Evolutionary conservation across 2,888 invertebrate species (phyloP).

Genomic region (Crioceris asparagi): DNA sequence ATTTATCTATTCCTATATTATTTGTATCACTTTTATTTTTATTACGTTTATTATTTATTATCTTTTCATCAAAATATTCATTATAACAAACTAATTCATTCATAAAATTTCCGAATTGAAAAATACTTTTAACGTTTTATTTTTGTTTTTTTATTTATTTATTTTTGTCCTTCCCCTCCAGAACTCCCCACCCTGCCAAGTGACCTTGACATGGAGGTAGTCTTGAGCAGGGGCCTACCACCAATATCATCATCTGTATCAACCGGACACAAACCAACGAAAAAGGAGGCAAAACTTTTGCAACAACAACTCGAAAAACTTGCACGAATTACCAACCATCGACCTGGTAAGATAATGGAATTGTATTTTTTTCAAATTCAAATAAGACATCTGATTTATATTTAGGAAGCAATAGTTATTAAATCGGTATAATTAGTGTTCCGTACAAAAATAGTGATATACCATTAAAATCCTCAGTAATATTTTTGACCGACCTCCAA

Average conservation of each 20-base stretch:
- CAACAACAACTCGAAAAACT: constrained; percentile 64
- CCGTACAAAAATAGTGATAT: no score
- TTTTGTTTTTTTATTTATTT: constrained; percentile 23
- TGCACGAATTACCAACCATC: constrained; percentile 71
- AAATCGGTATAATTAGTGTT: no score
- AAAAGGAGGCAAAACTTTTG: constrained; percentile 58
- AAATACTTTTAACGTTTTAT: constrained; percentile 17
- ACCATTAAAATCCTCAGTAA: no score
- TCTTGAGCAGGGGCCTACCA: constrained; percentile 42
- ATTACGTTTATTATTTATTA: not conserved
- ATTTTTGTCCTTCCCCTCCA: constrained; percentile 30
- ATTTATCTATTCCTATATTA: constrained; percentile 2
- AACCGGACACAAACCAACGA: constrained; percentile 39
- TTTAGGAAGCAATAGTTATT: no score
- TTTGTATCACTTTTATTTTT: not conserved
- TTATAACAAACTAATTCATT: no score
- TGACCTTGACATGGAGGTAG: constrained; percentile 44
- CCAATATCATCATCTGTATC: constrained; percentile 32
- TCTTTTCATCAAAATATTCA: no score
- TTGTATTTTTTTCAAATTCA: no score
- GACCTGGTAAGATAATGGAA: constrained; percentile 56
- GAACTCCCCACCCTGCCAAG: constrained; percentile 46
- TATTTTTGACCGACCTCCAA: no score
- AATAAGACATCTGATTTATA: no score
- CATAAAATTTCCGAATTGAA: no score